Evolutionary conservation across 2,113 vertebrate species (phyloP), one percentile per base, ranked within the genome.

Genomic region (Cololabis saira): DNA sequence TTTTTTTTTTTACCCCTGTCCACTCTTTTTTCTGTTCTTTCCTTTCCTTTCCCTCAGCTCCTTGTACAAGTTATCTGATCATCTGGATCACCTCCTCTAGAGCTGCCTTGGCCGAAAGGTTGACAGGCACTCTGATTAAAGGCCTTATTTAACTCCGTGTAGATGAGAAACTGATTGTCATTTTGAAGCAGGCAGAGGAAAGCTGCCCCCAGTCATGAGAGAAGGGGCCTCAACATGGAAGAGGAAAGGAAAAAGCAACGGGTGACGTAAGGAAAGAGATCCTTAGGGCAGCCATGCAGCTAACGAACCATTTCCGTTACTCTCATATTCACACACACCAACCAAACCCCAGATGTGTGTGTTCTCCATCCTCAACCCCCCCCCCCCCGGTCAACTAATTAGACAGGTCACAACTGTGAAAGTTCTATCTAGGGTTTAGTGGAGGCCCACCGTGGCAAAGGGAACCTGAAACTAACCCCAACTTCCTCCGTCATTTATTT

Each of bases 101-200:
- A 73, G 72, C 71, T 71, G 64, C 68, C 55, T 73, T 78, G 74
- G 69, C 81, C 79, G 10, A 42, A n/a, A 84, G 74, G 80, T 81
- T 86, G 91, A 91, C 88, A 85, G 71, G 85, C 54, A 55, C 82
- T 82, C 86, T 89, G 85, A 91, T 91, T 90, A 87, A 90, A 90
- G 85, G 78, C 63, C 86, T 87, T 84, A 87, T 90, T 61, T 90
- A 90, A 81, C 76, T 69, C 30, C 69, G 70, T 69, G 74, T 77
- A 84, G 84, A 83, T 75, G 83, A 88, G 82, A 81, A 77, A 81
- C 70, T 41, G 70, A 80, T 69, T 82, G 89, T 88, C 82, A 89
- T 82, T 74, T 67, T 75, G 73, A 81, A 73, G 74, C 64, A 82
- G 21, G 71, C 77, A 45, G 72, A 68, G 72, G 67, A 67, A 71